These are phyloP conservation scores for Aleiodes testaceus DNA, from an alignment of 2,888 invertebrate genomes.

Conservation along the genomic window DNA sequence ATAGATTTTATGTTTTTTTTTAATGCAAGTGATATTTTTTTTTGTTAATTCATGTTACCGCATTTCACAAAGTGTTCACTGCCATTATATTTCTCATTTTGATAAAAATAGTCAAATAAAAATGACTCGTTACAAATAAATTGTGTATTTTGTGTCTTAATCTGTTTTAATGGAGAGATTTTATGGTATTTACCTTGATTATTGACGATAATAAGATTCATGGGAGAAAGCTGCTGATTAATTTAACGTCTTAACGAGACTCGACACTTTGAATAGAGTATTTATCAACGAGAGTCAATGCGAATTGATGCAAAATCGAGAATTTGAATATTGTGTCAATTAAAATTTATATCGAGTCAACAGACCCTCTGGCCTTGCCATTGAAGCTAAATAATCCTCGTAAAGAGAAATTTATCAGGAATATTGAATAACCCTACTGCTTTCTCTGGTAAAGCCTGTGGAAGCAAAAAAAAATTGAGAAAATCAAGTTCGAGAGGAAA, in stretches of 20 bases:
- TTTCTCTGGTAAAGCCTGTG: not conserved
- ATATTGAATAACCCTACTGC: no score
- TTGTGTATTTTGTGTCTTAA: not conserved
- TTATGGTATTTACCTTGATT: no score
- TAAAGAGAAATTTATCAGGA: no score
- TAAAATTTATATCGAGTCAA: not conserved
- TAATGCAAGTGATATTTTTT: conserved; percentile 20
- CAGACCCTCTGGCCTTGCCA: not conserved
- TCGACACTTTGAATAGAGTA: not conserved
- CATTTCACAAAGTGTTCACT: conserved; percentile 14
- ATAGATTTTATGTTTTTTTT: not conserved
- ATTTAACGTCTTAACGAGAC: not conserved
- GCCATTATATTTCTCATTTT: conserved; percentile 2
- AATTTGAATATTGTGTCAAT: not conserved
- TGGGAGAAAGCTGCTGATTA: not conserved
- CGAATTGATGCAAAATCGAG: not conserved
- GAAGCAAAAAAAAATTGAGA: not conserved
- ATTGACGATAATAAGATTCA: not conserved
- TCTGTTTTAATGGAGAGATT: not conserved
- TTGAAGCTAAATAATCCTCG: no score
- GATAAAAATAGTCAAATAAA: not conserved
- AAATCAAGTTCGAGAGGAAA: not conserved
- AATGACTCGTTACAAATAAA: not conserved
- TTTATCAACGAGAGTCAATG: not conserved
- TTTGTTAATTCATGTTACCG: not conserved